A percentile compares a stretch with the other conserved stretches of the same genome.
Evolutionary conservation across 2,797 vertebrate genomes (phyloP).

Genomic region (Sebastiscus tertius): DNA sequence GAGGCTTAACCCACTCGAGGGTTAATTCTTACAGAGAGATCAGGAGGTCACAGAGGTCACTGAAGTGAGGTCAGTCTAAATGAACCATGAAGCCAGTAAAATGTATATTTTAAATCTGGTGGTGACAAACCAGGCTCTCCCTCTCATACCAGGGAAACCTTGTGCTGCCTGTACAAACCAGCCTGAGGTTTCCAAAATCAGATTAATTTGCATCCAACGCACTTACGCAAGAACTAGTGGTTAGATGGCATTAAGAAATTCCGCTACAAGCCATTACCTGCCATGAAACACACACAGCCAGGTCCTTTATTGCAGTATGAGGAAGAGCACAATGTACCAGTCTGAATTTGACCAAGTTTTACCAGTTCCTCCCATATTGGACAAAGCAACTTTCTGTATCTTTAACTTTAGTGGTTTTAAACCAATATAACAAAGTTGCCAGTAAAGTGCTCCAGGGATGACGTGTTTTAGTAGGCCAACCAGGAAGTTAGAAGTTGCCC

Average conservation of each 20-base stretch:
- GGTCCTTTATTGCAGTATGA: not conserved
- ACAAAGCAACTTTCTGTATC: not conserved
- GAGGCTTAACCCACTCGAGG: not conserved
- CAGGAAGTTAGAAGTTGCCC: too few relatives aligned
- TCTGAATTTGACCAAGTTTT: too few relatives aligned
- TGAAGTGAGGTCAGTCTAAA: constrained; percentile 17
- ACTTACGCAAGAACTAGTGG: not conserved
- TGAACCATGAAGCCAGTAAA: constrained; percentile 16
- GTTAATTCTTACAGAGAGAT: constrained; percentile 6
- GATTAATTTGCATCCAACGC: not conserved
- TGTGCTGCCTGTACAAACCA: not conserved
- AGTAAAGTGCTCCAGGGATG: not conserved
- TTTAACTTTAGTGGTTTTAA: not conserved
- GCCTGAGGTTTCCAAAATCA: not conserved
- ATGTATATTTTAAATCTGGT: constrained; percentile 13
- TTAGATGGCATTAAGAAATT: not conserved
- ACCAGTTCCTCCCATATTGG: not conserved
- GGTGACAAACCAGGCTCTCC: constrained; percentile 1
- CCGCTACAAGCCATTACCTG: constrained; percentile 1
- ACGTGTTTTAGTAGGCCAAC: too few relatives aligned
- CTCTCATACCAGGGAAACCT: not conserved
- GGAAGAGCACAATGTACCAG: not conserved
- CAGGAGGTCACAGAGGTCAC: constrained; percentile 21
- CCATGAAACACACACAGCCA: not conserved
- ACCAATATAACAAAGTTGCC: not conserved